Conservation (phyloP, 2,113 vertebrate species). For the Notechis scutatus region DNA sequence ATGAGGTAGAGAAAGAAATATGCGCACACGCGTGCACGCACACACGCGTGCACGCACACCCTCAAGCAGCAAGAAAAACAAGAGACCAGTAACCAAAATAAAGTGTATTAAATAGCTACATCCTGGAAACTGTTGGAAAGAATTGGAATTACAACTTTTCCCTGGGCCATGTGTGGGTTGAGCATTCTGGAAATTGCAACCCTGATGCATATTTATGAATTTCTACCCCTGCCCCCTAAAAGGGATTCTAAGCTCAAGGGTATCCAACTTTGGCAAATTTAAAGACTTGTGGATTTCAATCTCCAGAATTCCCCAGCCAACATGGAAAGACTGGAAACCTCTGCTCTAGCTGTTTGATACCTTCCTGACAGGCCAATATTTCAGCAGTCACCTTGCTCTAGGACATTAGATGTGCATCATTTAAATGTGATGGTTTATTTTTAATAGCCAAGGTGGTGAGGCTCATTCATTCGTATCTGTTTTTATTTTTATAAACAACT, state of each 20-base stretch:
- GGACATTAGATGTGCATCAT: not conserved
- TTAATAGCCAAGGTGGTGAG: not conserved
- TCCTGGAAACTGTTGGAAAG: not conserved
- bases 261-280: not conserved
- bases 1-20: not conserved
- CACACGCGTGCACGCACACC: not conserved
- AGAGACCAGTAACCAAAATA: not conserved
- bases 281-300: not conserved
- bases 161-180: not conserved
- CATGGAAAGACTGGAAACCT: not conserved
- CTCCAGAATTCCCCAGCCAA: not conserved
- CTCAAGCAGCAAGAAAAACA: not conserved
- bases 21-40: rapidly evolving
- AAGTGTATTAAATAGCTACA: not conserved
- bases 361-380: not conserved
- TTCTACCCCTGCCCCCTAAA: not conserved
- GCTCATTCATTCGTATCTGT: not conserved
- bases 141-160: not conserved
- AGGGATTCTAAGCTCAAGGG: not conserved
- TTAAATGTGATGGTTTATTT: not conserved
- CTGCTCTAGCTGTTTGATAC: not conserved
- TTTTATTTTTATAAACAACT: not conserved
- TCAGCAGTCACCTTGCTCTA: not conserved
- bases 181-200: not conserved
- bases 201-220: not conserved